These are phyloP conservation scores for Torymus aiolomorphi DNA, from an alignment of 2,888 invertebrate genomes.

Conservation along the genomic window DNA sequence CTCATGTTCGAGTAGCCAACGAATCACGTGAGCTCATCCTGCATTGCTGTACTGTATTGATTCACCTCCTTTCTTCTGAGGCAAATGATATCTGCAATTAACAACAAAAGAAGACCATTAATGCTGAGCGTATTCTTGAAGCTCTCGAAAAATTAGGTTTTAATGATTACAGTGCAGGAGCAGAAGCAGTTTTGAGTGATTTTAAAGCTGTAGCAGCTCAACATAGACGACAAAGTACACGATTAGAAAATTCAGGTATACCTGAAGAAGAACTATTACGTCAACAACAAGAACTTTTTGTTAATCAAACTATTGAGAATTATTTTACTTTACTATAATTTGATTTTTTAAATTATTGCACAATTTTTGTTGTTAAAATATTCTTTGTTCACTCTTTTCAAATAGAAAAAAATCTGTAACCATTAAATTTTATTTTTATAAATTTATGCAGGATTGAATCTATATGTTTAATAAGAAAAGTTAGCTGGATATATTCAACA, in stretches of 20 bases:
- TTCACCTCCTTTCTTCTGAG: slow-evolving; percentile 95
- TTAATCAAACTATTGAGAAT: slow-evolving; percentile 53
- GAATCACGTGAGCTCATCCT: slow-evolving; percentile 96
- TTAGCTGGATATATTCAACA: no score
- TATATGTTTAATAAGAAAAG: no score
- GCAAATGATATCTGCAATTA: slow-evolving; percentile 97
- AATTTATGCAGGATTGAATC: neutral
- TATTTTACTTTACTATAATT: neutral
- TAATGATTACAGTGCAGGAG: slow-evolving; percentile 94
- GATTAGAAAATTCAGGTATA: slow-evolving; percentile 97
- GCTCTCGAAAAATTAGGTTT: slow-evolving; percentile 94
- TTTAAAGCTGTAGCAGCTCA: slow-evolving; percentile 99
- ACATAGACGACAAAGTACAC: slow-evolving; percentile 93
- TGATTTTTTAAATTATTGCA: slow-evolving; percentile 17
- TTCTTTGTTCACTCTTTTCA: neutral
- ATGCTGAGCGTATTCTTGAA: slow-evolving; percentile 95
- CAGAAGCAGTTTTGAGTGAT: slow-evolving; percentile 94
- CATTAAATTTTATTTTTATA: neutral
- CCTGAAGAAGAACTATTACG: slow-evolving; percentile 97
- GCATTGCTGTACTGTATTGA: slow-evolving; percentile 97
- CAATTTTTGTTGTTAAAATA: slow-evolving; percentile 23
- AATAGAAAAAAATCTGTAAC: neutral
- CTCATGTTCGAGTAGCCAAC: slow-evolving; percentile 93
- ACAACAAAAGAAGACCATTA: slow-evolving; percentile 97
- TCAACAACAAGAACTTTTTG: slow-evolving; percentile 98